Base-by-base conservation (phyloP, 2,113 vertebrate genomes). In the Melospiza melodia region DNA sequence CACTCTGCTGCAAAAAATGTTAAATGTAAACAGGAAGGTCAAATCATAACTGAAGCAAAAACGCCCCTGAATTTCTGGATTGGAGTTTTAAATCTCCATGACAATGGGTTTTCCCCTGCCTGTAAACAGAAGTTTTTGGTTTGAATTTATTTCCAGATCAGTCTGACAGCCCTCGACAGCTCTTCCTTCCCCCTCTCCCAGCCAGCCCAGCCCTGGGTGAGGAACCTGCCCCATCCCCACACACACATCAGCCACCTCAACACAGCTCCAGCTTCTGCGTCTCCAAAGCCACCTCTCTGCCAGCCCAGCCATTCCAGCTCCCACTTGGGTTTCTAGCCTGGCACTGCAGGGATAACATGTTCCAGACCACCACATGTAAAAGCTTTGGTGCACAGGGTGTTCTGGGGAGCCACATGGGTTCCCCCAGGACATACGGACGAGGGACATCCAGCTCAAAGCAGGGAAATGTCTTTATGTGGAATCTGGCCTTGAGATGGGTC, bases 1-100 rank as follows among this genome's bases (percentile, higher is more conserved):
- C 43, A 49, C 27, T 49, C 30, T 1, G 3, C 39, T 4, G 10
- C 73, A 84, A 92, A 91, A 93, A 67, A 59, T 16, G 24, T 35
- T 81, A 80, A 39, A 81, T 52, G 39, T 96, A 94, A 97, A 96
- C 94, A 96, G 95, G 92, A 96, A 97, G 73, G 95, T 96, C 94
- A 90, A 90, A 89, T 58, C 83, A 77, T 5, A 87, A 61, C 20
- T 83, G 63, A 41, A 88, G 78, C 27, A 93, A 94, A 84, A 90
- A 15, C 43, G 74, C 7, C 27, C 48, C 72, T 77, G 30, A 43
- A 73, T 92, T 92, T 92, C 75, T 93, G 83, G 78, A 92, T 68
- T 74, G 58, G 44, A 77, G 52, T 77, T 84, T 76, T 52, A 83
- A 90, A 84, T 80, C 68, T 86, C 76, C 72, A 66, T 62, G 62